phyloP scores from a whole-genome alignment of 2,888 invertebrate species.

The Drosophila greeni region DNA sequence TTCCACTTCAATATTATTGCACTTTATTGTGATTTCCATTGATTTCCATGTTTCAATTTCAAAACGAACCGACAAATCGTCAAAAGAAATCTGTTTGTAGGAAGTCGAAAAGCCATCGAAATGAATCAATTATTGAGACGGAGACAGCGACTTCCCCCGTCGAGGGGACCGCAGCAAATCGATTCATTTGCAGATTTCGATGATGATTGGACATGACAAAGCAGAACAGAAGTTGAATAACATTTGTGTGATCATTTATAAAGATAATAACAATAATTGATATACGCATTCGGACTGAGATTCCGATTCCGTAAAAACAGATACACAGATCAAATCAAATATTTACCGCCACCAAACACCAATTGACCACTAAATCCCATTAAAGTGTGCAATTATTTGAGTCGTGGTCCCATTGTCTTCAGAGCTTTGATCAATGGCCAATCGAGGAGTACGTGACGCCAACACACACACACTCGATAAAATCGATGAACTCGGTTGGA shows the following conservation, averaged over 20 bases:
- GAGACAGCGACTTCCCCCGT: constrained; percentile 8
- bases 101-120: constrained; percentile 14
- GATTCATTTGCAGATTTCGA: constrained; percentile 27
- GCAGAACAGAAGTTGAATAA: constrained; percentile 58
- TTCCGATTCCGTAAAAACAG: constrained; percentile 10
- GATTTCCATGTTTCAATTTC: constrained; percentile 3
- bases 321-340: constrained; percentile 15
- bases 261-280: constrained; percentile 45
- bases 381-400: constrained; percentile 66
- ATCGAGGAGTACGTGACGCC: constrained; percentile 20
- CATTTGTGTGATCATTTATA: constrained; percentile 43
- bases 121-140: constrained; percentile 30
- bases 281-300: constrained; percentile 2
- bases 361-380: constrained; percentile 49
- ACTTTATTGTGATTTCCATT: constrained; percentile 18
- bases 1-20: constrained; percentile 5
- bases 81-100: constrained; percentile 3
- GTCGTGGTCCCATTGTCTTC: constrained; percentile 23
- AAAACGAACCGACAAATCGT: constrained; percentile 7
- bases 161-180: constrained; percentile 17
- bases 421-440: constrained; percentile 22
- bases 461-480: constrained; percentile 9
- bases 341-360: constrained; percentile 2
- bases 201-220: constrained; percentile 35
- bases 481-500: not conserved